phyloP scores from a whole-genome alignment of 1,140 invertebrate genomes.

The Uloborus diversus region DNA sequence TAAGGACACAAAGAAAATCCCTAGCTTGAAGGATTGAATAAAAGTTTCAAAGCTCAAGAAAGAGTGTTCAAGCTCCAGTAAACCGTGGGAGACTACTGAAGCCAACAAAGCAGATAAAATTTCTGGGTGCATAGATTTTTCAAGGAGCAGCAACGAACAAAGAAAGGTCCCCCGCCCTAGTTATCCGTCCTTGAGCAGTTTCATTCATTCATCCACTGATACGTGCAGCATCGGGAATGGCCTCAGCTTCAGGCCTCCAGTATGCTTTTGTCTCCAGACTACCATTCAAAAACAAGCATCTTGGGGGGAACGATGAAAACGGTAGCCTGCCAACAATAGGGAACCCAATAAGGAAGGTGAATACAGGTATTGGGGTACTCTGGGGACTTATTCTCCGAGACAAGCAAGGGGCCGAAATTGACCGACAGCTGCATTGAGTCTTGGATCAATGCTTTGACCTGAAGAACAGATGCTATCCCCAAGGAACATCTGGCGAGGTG shows the following conservation, averaged over 20 bases:
- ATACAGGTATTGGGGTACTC: neutral
- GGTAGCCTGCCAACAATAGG: neutral
- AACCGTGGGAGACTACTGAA: neutral
- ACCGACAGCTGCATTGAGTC: conserved; percentile 38
- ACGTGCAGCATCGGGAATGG: neutral
- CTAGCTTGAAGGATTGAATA: neutral
- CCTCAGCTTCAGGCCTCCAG: neutral
- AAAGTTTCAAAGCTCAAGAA: neutral
- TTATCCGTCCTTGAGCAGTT: neutral
- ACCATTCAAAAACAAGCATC: neutral
- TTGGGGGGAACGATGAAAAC: neutral
- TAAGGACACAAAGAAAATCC: neutral
- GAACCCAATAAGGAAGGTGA: neutral
- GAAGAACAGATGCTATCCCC: conserved; percentile 21
- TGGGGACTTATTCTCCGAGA: neutral
- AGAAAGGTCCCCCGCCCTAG: neutral
- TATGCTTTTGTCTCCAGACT: neutral
- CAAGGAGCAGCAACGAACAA: neutral
- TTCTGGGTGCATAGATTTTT: neutral
- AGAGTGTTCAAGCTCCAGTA: neutral
- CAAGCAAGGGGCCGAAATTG: conserved; percentile 27
- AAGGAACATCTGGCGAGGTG: conserved; percentile 19
- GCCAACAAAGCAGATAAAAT: neutral
- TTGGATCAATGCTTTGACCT: conserved; percentile 41
- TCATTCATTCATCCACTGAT: neutral